Conservation (phyloP, 2,888 invertebrate species). For the Dryocosmus kuriphilus region DNA sequence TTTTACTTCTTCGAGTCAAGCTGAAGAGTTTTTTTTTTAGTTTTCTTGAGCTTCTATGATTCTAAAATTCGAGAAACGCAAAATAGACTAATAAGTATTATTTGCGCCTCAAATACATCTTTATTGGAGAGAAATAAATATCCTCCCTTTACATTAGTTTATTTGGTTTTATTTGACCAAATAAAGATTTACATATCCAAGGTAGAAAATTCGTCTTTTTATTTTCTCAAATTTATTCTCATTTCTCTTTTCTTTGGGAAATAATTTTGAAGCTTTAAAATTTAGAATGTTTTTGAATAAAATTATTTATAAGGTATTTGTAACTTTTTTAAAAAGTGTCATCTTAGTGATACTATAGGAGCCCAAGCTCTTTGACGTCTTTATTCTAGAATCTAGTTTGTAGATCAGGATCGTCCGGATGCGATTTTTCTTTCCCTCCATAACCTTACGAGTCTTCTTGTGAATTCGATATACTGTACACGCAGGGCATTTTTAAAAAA, state of each 20-base stretch:
- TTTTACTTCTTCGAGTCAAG: background rate
- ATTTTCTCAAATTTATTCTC: background rate
- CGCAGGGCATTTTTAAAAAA: slow-evolving; percentile 4
- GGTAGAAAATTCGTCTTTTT: background rate
- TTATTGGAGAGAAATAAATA: background rate
- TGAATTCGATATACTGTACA: slow-evolving; percentile 37
- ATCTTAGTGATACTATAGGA: background rate
- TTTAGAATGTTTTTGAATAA: background rate
- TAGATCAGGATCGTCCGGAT: background rate
- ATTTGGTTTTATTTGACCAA: background rate
- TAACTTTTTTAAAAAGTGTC: background rate
- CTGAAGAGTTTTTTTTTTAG: background rate
- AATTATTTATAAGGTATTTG: background rate
- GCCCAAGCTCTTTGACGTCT: background rate
- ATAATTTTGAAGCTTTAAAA: background rate
- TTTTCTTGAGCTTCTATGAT: background rate
- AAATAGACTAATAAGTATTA: background rate
- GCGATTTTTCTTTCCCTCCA: background rate
- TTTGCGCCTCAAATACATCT: background rate
- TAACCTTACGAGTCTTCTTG: slow-evolving; percentile 4
- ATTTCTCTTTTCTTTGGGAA: background rate
- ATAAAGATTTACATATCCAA: background rate
- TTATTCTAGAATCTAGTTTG: background rate
- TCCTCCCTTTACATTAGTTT: background rate
- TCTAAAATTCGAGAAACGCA: background rate